Base-by-base conservation (phyloP, 2,888 invertebrate species). In the Icerya purchasi region DNA sequence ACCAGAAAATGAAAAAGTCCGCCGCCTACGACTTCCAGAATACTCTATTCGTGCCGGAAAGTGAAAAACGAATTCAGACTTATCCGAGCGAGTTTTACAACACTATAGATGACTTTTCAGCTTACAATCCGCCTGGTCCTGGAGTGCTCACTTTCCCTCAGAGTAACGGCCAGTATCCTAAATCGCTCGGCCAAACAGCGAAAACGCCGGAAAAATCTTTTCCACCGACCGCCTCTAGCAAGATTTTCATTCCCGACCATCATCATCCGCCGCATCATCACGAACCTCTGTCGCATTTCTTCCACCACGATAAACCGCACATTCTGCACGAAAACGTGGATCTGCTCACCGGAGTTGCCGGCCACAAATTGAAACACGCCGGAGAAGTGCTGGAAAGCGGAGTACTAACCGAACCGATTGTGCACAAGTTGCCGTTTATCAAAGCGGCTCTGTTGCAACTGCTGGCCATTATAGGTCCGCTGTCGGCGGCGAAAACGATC, bases 381-480 rank as follows among this genome's bases (percentile, higher is more conserved):
- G 60, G 60, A 3, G 60, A 60, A 36, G 60, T 52, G 22, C 23
- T 60, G 49, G 56, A 60, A 20, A 60, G 60, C 36, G 60, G 60
- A 3, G 56, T 25, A 20, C 20, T 56, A 18, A 60, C 56, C 19
- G 60, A 60, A 36, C 60, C 60, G n/a, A 60, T 60, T 56, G 56
- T 60, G 2, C 60, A 60, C 22, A 60, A 60, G 22, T 36, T 60
- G 51, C 56, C 56, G 3, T 60, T 60, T 50, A 56, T 56, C 56
- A 60, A 60, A 53, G 56, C 56, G 2, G 60, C 60, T 1, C 51
- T 60, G 8, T 56, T 60, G n/a, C 60, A 56, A 22, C 52, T 60
- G 56, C 53, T 60, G 22, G 60, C 60, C 36, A 56, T 60, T 14
- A 56, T 60, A 10, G 60, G 60, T 20, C 56, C 60, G 3, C 56